Percentiles rank a stretch among this genome's conserved stretches.
Evolutionary conservation across 2,113 vertebrate species (phyloP).

Genomic region (Ceyx margarethae): DNA sequence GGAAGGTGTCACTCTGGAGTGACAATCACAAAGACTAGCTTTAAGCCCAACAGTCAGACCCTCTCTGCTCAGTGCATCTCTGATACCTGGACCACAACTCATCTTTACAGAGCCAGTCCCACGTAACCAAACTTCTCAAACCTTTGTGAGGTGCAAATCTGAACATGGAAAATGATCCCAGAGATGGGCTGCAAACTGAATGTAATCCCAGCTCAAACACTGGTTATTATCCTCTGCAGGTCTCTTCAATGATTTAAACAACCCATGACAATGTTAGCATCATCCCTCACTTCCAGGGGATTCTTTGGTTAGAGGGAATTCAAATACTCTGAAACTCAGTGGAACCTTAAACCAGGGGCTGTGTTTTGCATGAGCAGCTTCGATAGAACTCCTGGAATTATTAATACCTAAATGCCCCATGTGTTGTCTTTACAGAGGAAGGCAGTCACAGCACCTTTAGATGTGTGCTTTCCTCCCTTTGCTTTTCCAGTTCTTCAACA

Average conservation of each 20-base stretch:
- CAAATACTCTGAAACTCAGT: not conserved
- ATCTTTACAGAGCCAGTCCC: not conserved
- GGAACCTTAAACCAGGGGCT: not conserved
- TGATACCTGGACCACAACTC: not conserved
- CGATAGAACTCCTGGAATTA: not conserved
- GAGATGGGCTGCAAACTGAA: not conserved
- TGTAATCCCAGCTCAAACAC: not conserved
- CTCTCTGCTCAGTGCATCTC: not conserved
- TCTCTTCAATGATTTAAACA: not conserved
- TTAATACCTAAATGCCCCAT: constrained; percentile 5
- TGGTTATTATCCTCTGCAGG: not conserved
- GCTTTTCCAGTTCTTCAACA: constrained; percentile 68
- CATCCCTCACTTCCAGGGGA: not conserved
- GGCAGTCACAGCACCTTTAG: constrained; percentile 27
- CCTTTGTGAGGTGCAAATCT: not conserved
- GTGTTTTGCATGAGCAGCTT: not conserved
- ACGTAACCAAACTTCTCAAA: not conserved
- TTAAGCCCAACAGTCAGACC: not conserved
- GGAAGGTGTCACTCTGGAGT: not conserved
- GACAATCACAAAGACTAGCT: not conserved
- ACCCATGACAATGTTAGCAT: not conserved
- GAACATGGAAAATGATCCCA: not conserved
- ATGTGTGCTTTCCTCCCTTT: constrained; percentile 44
- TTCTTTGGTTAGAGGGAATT: not conserved
- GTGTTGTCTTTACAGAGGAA: constrained; percentile 47